Percentiles rank a stretch among this genome's conserved stretches.
Conservation (phyloP, 2,113 vertebrate genomes). For the Rattus rattus region DNA sequence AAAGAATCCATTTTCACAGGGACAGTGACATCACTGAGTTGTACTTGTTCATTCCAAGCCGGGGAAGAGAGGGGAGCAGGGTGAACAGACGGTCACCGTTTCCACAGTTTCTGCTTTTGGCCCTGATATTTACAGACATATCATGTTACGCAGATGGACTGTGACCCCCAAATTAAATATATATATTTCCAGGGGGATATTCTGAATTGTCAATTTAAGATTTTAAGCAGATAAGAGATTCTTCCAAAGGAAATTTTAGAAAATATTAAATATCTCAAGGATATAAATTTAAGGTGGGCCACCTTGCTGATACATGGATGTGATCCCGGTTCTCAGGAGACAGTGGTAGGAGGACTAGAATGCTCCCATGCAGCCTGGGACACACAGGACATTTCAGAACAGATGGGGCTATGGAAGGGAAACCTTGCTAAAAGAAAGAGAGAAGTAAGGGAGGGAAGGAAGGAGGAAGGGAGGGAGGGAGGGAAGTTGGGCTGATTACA, state of each 20-base stretch:
- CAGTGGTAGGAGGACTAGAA: background rate
- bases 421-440: background rate
- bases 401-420: background rate
- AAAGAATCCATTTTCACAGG: conserved; percentile 67
- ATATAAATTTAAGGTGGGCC: background rate
- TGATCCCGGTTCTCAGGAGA: background rate
- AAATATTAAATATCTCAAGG: conserved; percentile 17
- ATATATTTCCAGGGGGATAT: background rate
- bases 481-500: too few species aligned
- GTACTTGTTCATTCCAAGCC: conserved; percentile 48
- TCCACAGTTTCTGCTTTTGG: conserved; percentile 17
- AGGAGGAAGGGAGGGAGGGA: accelerated
- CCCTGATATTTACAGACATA: conserved; percentile 14
- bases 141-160: background rate
- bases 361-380: too few species aligned
- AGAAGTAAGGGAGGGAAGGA: background rate
- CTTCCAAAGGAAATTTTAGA: conserved; percentile 4
- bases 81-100: conserved; percentile 25
- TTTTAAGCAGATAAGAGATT: conserved; percentile 1
- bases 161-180: background rate
- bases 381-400: background rate
- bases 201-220: conserved; percentile 19
- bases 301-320: background rate
- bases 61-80: conserved; percentile 25
- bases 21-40: conserved; percentile 46